Evolutionary conservation across 2,797 vertebrate species (phyloP).

Genomic region (Jordanella pulchra): DNA sequence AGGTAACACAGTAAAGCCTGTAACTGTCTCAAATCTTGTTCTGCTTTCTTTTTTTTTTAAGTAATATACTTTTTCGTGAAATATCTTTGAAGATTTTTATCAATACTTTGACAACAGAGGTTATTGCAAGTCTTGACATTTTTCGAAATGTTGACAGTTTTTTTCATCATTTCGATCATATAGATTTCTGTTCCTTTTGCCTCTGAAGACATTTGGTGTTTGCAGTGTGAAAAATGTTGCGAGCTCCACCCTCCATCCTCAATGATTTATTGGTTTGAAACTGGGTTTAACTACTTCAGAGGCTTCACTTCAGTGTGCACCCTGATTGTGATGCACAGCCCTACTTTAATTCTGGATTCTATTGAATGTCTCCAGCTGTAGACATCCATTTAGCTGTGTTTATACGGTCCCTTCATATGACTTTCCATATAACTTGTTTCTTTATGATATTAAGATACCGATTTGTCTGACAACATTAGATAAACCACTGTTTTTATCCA

Average conservation of each 20-base stretch:
- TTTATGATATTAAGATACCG: not conserved
- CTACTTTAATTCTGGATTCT: not conserved
- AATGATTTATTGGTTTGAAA: not conserved
- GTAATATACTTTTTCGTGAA: not conserved
- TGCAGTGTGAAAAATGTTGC: not conserved
- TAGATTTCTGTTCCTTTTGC: not conserved
- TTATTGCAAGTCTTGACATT: not conserved
- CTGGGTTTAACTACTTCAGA: not conserved
- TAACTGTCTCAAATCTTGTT: not conserved
- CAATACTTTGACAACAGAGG: not conserved
- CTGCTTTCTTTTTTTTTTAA: not conserved
- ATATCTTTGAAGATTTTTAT: not conserved
- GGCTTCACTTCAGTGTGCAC: not conserved
- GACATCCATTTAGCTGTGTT: not conserved
- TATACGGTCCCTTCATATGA: not conserved
- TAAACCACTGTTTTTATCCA: conserved; percentile 2
- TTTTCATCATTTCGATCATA: not conserved
- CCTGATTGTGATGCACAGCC: not conserved
- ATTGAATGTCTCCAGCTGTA: not conserved
- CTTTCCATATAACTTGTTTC: conserved; percentile 2
- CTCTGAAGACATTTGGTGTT: not conserved
- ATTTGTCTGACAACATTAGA: conserved; percentile 2
- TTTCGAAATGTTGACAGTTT: not conserved
- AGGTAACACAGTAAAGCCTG: not conserved
- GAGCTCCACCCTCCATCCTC: not conserved